A percentile compares a stretch with the other conserved stretches of the same genome.
phyloP scores from a whole-genome alignment of 2,888 invertebrate genomes.

The Disparrhopalites patrizii region DNA sequence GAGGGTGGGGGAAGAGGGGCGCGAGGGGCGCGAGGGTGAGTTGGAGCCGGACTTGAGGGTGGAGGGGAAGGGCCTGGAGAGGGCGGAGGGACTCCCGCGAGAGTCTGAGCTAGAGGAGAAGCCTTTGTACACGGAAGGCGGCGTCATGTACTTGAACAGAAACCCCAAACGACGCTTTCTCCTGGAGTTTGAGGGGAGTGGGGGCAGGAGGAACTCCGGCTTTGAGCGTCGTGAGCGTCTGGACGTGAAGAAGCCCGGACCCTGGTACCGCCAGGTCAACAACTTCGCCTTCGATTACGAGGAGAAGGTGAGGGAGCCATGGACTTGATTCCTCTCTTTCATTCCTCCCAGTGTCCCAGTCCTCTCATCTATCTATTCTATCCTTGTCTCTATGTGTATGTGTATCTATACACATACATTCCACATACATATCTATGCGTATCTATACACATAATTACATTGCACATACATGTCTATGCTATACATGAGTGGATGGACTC shows the following conservation, averaged over 20 bases:
- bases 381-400: no score
- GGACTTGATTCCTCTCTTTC: no score
- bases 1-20: background rate
- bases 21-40: slow-evolving; percentile 4
- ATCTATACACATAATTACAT: no score
- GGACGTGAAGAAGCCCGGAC: slow-evolving; percentile 94
- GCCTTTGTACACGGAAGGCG: slow-evolving; percentile 60
- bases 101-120: slow-evolving; percentile 2
- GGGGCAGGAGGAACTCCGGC: slow-evolving; percentile 52
- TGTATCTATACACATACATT: no score
- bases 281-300: slow-evolving; percentile 56
- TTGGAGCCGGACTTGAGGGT: slow-evolving; percentile 1
- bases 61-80: background rate
- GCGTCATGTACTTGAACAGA: slow-evolving; percentile 55
- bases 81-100: background rate
- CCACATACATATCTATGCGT: no score
- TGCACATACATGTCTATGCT: no score
- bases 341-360: no score
- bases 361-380: no score
- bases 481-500: no score
- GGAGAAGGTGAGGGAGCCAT: slow-evolving; percentile 27
- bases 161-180: slow-evolving; percentile 32
- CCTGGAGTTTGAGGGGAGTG: slow-evolving; percentile 10
- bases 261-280: slow-evolving; percentile 66
- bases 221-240: slow-evolving; percentile 84